Evolutionary conservation across 2,797 vertebrate genomes (phyloP).

Genomic region (Mus minutoides): DNA sequence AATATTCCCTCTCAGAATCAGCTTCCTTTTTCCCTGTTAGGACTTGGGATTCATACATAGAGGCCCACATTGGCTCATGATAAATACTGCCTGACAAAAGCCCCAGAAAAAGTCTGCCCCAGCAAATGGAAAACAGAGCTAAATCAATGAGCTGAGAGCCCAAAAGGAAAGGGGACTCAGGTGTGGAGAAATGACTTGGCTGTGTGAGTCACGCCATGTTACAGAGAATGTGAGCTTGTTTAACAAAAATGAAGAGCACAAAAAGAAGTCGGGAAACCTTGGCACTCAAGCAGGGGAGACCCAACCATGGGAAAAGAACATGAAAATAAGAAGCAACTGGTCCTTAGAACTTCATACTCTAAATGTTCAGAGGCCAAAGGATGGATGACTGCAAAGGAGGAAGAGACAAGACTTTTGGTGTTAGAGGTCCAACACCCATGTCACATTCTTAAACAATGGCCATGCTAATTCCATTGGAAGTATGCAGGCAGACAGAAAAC

Average conservation of each 20-base stretch:
- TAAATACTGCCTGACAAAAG: conserved; percentile 39
- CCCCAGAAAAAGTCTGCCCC: not conserved
- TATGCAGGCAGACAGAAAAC: not conserved
- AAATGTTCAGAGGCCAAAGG: not conserved
- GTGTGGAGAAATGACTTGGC: not conserved
- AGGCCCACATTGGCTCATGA: not conserved
- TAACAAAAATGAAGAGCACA: not conserved
- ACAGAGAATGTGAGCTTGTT: not conserved
- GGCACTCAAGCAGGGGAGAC: not conserved
- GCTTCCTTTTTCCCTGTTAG: not conserved
- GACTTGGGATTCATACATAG: not conserved
- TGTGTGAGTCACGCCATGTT: fast-evolving
- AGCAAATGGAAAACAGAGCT: not conserved
- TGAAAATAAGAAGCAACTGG: not conserved
- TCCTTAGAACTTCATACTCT: not conserved
- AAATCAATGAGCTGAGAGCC: not conserved
- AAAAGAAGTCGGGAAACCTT: not conserved
- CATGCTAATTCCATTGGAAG: not conserved
- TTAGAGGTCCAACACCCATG: not conserved
- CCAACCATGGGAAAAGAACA: not conserved
- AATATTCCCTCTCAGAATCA: conserved; percentile 35
- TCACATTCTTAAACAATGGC: not conserved
- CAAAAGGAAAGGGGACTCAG: not conserved
- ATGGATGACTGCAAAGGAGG: not conserved
- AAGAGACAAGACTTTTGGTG: not conserved